These are phyloP conservation scores for Thelaira solivaga DNA, from an alignment of 2,888 invertebrate genomes.

Conservation along the genomic window DNA sequence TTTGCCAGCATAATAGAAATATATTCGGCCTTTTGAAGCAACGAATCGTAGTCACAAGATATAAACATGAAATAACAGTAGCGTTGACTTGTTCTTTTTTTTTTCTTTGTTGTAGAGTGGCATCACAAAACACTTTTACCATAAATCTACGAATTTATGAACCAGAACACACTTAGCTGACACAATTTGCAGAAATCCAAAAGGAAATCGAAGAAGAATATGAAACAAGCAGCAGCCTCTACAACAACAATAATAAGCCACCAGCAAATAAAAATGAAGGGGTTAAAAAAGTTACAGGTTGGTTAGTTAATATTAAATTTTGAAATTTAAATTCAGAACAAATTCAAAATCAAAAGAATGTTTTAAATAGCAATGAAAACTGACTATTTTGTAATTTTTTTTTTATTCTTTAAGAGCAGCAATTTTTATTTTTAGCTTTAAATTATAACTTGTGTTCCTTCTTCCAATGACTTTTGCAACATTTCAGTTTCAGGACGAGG, in stretches of 20 bases:
- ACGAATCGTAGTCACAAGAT: slow-evolving; percentile 1
- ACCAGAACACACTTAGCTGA: slow-evolving; percentile 63
- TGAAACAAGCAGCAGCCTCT: slow-evolving; percentile 19
- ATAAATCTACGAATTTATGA: slow-evolving; percentile 63
- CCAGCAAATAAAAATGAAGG: too few species aligned
- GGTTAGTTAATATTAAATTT: slow-evolving; percentile 48
- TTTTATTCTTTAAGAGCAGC: too few species aligned
- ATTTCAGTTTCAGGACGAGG: slow-evolving; percentile 26
- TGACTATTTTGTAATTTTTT: too few species aligned
- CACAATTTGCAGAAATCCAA: slow-evolving; percentile 57
- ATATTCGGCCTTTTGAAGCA: not conserved
- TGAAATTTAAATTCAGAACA: slow-evolving; percentile 24
- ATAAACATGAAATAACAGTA: slow-evolving; percentile 18
- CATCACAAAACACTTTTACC: slow-evolving; percentile 60
- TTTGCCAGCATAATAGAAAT: not conserved
- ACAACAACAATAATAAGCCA: slow-evolving; percentile 8
- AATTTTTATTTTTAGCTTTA: slow-evolving; percentile 12
- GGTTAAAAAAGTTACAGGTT: slow-evolving; percentile 44
- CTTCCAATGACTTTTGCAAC: not conserved
- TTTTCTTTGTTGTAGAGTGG: slow-evolving; percentile 19
- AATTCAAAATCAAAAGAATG: too few species aligned
- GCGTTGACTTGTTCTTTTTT: slow-evolving; percentile 48
- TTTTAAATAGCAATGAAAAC: too few species aligned
- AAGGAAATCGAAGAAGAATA: slow-evolving; percentile 48
- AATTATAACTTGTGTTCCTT: not conserved